Evolutionary conservation across 2,888 invertebrate genomes (phyloP).

Genomic region (Leptothorax acervorum): DNA sequence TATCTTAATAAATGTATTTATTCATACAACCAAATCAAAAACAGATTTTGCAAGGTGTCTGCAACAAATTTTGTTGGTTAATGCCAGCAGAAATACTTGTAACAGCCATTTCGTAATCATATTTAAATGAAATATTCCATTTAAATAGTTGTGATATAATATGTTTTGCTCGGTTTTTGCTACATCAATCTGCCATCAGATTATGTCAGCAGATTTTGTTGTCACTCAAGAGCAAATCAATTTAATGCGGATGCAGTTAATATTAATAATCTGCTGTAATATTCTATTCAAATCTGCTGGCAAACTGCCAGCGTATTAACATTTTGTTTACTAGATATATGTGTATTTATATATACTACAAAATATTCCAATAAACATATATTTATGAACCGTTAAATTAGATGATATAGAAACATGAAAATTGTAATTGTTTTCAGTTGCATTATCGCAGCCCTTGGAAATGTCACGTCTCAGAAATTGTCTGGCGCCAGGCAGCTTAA

Average conservation of each 20-base stretch:
- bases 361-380: neutral
- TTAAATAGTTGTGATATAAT: neutral
- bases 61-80: neutral
- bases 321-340: neutral
- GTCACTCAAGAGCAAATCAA: neutral
- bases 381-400: neutral
- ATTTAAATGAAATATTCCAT: neutral
- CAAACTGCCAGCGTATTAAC: neutral
- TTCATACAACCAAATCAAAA: neutral
- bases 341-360: neutral
- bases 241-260: neutral
- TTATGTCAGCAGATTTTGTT: neutral
- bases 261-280: neutral
- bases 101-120: neutral
- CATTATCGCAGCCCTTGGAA: slow-evolving; percentile 90
- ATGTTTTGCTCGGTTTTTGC: neutral
- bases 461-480: slow-evolving; percentile 91
- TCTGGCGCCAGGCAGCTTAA: slow-evolving; percentile 89
- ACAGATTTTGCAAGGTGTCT: neutral
- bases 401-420: neutral
- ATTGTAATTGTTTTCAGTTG: slow-evolving; percentile 87
- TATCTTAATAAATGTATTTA: neutral
- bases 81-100: neutral
- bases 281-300: neutral
- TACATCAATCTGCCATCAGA: neutral